Percentiles rank a stretch among this genome's conserved stretches.
Conservation (phyloP, 2,113 vertebrate species). For the Donacobius atricapilla region DNA sequence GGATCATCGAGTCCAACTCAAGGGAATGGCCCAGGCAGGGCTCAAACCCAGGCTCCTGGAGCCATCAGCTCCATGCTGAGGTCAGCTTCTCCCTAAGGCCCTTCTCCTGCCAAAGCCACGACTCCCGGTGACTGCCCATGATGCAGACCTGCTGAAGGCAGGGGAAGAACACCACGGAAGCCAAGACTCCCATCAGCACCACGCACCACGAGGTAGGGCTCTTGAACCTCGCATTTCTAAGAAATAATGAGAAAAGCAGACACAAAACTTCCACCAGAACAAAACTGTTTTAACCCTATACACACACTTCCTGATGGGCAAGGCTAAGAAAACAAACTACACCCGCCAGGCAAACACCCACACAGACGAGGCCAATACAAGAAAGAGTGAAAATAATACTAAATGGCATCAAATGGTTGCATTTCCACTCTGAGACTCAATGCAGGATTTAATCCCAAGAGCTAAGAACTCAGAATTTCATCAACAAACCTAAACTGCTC, state of each 20-base stretch:
- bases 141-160: neutral
- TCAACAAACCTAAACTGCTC: neutral
- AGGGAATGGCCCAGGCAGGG: neutral
- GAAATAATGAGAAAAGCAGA: neutral
- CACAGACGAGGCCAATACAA: neutral
- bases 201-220: rapidly evolving
- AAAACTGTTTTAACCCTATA: neutral
- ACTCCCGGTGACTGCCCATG: neutral
- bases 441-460: neutral
- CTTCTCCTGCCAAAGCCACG: neutral
- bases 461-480: neutral
- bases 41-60: rapidly evolving
- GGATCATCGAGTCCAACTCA: rapidly evolving
- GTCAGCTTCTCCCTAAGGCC: neutral
- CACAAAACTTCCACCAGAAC: neutral
- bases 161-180: neutral
- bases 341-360: neutral
- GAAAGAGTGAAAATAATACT: neutral
- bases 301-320: neutral
- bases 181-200: neutral
- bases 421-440: neutral
- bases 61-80: neutral
- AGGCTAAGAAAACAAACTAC: neutral
- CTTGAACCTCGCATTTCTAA: neutral
- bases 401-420: neutral